These are phyloP conservation scores for Argya squamiceps DNA, from an alignment of 2,797 vertebrate genomes.

Conservation along the genomic window DNA sequence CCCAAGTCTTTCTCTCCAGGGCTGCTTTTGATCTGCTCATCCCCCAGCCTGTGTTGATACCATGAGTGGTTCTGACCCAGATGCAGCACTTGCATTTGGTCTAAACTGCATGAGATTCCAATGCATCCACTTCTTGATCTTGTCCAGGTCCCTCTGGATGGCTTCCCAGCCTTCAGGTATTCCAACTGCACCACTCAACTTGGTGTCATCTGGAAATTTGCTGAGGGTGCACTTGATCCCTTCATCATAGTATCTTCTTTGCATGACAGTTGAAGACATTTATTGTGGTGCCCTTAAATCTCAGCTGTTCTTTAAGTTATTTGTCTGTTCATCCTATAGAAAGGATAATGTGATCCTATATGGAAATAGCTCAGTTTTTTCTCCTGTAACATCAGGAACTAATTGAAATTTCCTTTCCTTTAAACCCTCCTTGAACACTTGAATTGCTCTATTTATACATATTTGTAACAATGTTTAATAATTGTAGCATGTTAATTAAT, in stretches of 20 bases:
- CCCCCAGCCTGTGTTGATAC: neutral
- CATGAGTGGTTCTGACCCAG: neutral
- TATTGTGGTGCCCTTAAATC: neutral
- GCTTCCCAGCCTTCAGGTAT: neutral
- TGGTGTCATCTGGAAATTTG: neutral
- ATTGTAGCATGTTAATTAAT: constrained; percentile 4
- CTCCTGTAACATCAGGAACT: neutral
- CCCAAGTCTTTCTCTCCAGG: neutral
- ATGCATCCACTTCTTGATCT: neutral
- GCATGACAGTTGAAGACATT: neutral
- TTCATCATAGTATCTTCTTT: neutral
- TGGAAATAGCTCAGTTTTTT: neutral
- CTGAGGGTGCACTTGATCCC: neutral
- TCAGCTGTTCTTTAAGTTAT: neutral
- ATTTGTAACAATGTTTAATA: neutral
- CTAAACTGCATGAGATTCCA: neutral
- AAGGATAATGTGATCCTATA: neutral
- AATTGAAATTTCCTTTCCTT: neutral
- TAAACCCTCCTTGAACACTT: neutral
- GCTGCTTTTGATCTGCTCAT: neutral
- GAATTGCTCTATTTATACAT: constrained; percentile 1
- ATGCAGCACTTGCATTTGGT: neutral
- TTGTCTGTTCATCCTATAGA: neutral
- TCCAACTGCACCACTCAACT: neutral
- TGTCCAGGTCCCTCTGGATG: neutral